Evolutionary conservation across 2,113 vertebrate species (phyloP), one percentile per base, ranked within the genome.

Genomic region (Thalassoma bifasciatum): DNA sequence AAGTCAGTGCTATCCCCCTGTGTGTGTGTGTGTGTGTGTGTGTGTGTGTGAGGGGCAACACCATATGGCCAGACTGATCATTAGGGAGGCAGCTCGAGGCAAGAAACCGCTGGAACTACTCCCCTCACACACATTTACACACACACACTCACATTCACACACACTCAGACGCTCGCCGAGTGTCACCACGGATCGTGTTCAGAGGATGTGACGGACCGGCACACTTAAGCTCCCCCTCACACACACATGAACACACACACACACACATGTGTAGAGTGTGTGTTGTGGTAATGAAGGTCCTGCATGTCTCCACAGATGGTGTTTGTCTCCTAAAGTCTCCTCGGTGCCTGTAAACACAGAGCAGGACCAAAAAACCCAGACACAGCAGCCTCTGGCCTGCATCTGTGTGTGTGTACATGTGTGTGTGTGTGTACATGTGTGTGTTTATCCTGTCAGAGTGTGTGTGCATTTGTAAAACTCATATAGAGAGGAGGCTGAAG

Each of bases 221-320:
- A 64, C 88, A 84, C 82, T 84, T 86, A 83, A 84, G 84, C 79
- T 62, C 58, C 59, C 67, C 14, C 70, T 26, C 40, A 12, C 52
- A 65, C 77, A 68, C 80, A 73, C 71, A 68, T 66, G 38, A 60
- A 66, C 47, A 63, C 59, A 83, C 70, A 70, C 53, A 61, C 70
- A 72, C 58, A 56, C 47, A 36, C 37, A 38, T 21, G 60, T 49
- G 64, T 10, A 66, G 38, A 37, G 26, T 34, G 51, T 67, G 46
- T 34, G 14, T 62, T 76, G 72, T 88, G 56, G 52, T 90, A 86
- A 85, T 92, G 86, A 89, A 91, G 89, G 88, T 89, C 83, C 86
- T 80, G 85, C 83, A 89, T 66, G 69, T 90, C 85, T 88, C 85
- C 84, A 83, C 92, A 94, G 92, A 93, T 93, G 93, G 93, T 93